These are phyloP conservation scores for Caenorhabditis doughertyi DNA, from an alignment of 2,888 invertebrate species.

Conservation along the genomic window DNA sequence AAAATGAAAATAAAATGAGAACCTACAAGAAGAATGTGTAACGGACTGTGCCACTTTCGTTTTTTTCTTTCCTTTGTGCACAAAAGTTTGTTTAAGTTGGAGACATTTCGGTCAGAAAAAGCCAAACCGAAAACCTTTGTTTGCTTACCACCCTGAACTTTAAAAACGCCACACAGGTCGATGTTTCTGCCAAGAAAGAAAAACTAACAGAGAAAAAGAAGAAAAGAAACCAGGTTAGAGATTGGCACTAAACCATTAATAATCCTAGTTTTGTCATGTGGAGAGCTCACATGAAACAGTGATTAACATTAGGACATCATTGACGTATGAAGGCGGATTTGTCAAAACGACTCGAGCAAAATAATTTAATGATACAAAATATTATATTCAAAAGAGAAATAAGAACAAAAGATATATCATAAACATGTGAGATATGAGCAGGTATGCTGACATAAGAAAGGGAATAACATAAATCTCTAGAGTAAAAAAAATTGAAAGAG, in stretches of 20 bases:
- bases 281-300: not conserved
- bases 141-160: conserved; percentile 31
- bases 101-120: conserved; percentile 36
- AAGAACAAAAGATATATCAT: too few relatives aligned
- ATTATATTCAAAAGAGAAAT: not conserved
- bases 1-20: not conserved
- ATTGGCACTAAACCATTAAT: not conserved
- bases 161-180: conserved; percentile 6
- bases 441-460: not conserved
- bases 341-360: conserved; percentile 5
- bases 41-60: not conserved
- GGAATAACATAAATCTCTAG: too few relatives aligned
- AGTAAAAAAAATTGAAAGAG: not conserved
- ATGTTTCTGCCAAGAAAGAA: not conserved
- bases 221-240: not conserved
- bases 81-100: conserved; percentile 38
- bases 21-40: not conserved
- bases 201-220: not conserved
- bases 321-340: not conserved
- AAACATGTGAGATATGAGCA: not conserved
- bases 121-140: conserved; percentile 10
- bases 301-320: not conserved
- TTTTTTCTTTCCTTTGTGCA: conserved; percentile 16
- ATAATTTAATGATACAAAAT: conserved; percentile 14
- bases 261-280: conserved; percentile 27